Conservation (phyloP, 2,888 invertebrate genomes). For the Boloria euphrosyne region DNA sequence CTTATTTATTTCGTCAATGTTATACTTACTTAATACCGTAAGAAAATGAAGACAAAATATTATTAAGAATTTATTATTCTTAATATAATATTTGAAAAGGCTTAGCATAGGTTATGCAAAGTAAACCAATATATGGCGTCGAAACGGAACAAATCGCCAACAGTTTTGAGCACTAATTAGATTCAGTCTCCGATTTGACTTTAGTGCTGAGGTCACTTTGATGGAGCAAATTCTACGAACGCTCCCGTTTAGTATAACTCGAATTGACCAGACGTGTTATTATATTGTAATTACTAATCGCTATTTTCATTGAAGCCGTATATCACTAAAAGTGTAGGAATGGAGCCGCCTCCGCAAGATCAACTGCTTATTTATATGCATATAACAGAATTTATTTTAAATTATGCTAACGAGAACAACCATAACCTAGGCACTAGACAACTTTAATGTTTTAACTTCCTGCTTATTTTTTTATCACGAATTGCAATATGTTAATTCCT, state of each 20-base stretch:
- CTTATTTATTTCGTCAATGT: no score
- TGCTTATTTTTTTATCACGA: no score
- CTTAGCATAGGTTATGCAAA: conserved; percentile 1
- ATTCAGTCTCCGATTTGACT: conserved; percentile 46
- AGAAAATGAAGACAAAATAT: no score
- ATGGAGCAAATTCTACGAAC: conserved; percentile 58
- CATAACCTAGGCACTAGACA: no score
- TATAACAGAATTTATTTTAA: background rate
- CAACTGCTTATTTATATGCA: background rate
- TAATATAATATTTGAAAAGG: background rate
- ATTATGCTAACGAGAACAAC: background rate
- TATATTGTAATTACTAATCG: conserved; percentile 63
- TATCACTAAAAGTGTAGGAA: conserved; percentile 13
- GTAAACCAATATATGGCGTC: conserved; percentile 28
- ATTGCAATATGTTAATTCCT: no score
- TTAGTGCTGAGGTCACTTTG: conserved; percentile 63
- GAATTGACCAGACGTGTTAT: conserved; percentile 59
- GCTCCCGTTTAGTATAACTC: conserved; percentile 56
- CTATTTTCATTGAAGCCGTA: conserved; percentile 47
- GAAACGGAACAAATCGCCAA: conserved; percentile 28
- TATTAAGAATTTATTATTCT: no score
- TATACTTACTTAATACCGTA: no score
- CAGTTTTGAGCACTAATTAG: conserved; percentile 39
- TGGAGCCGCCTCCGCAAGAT: background rate
- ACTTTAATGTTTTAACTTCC: no score